Evolutionary conservation across 1,140 invertebrate genomes (phyloP).

Genomic region (Brachionus angularis): DNA sequence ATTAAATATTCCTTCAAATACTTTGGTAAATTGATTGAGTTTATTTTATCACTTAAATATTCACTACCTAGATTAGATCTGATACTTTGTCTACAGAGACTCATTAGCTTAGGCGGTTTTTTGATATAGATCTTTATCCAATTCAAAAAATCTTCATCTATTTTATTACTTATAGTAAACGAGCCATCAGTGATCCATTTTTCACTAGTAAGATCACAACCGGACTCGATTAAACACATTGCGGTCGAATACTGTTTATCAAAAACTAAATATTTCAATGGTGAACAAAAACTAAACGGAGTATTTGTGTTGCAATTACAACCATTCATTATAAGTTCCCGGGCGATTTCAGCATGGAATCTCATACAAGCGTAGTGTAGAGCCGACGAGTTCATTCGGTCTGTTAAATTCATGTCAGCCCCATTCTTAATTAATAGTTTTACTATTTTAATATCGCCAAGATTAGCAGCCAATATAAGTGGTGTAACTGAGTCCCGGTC

Average conservation of each 20-base stretch:
- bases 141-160: constrained; percentile 15
- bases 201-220: constrained; percentile 19
- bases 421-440: constrained; percentile 47
- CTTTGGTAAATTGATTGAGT: background rate
- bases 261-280: constrained; percentile 27
- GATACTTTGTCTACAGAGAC: constrained; percentile 12
- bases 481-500: constrained; percentile 52
- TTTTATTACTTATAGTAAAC: constrained; percentile 13
- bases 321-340: constrained; percentile 46
- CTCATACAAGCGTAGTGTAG: constrained; percentile 50
- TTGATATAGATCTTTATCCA: background rate
- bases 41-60: background rate
- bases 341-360: constrained; percentile 46
- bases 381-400: constrained; percentile 49
- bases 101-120: constrained; percentile 18
- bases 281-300: constrained; percentile 25
- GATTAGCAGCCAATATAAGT: constrained; percentile 50
- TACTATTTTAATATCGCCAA: constrained; percentile 48
- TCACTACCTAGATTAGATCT: background rate
- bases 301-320: constrained; percentile 47
- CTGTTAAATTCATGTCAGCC: constrained; percentile 49
- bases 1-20: constrained; percentile 35
- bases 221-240: constrained; percentile 12
- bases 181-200: constrained; percentile 32
- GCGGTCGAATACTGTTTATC: constrained; percentile 34